phyloP scores from a whole-genome alignment of 2,113 vertebrate genomes.

The Cavia porcellus region DNA sequence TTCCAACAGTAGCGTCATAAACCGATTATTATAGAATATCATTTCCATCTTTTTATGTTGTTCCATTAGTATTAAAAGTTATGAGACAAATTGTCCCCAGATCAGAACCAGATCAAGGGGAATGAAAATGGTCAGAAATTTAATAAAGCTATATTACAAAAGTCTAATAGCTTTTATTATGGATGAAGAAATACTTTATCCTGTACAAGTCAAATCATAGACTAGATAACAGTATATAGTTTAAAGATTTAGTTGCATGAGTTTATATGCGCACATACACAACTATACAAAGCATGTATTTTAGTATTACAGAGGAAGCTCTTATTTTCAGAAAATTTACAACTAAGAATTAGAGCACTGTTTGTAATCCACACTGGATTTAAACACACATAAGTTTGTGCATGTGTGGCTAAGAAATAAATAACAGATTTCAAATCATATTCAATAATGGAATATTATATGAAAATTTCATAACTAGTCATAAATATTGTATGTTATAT shows the following conservation, averaged over 20 bases:
- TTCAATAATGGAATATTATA: conserved; percentile 81
- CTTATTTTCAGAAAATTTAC: not conserved
- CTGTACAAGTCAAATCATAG: not conserved
- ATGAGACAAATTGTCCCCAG: not conserved
- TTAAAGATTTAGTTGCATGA: not conserved
- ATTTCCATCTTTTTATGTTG: not conserved
- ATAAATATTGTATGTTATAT: conserved; percentile 78
- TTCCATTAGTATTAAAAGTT: not conserved
- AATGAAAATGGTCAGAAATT: not conserved
- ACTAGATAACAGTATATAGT: not conserved
- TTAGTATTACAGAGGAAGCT: not conserved
- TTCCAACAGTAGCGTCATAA: not conserved
- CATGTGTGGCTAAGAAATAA: conserved; percentile 67
- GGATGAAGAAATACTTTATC: not conserved
- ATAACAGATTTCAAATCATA: conserved; percentile 77
- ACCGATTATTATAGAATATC: not conserved
- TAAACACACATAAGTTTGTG: not conserved
- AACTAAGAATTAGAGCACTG: not conserved
- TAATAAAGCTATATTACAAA: not conserved
- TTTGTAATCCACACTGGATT: not conserved
- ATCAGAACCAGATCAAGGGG: not conserved
- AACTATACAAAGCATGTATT: not conserved
- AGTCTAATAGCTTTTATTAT: not conserved
- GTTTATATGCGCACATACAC: no score
- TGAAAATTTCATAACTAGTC: conserved; percentile 74